These are phyloP conservation scores for Philopedon plagiatum DNA, from an alignment of 2,888 invertebrate species.

Conservation along the genomic window DNA sequence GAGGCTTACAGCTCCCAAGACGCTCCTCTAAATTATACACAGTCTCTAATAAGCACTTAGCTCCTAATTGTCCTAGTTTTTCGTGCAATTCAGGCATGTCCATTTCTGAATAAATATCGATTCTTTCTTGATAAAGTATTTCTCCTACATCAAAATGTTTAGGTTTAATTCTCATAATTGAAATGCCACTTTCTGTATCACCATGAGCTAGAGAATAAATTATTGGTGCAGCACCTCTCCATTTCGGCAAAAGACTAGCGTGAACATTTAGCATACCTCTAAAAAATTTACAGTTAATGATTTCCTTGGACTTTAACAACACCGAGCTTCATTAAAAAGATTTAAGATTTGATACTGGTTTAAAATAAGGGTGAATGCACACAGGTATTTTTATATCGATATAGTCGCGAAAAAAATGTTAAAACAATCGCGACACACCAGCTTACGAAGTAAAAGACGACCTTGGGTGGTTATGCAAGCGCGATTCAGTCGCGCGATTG, in stretches of 20 bases:
- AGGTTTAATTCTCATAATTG: conserved; percentile 89
- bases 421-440: too few species aligned
- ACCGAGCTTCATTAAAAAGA: too few species aligned
- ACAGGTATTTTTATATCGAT: too few species aligned
- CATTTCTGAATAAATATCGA: conserved; percentile 73
- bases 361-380: too few species aligned
- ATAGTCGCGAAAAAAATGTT: too few species aligned
- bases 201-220: conserved; percentile 88
- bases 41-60: conserved; percentile 76
- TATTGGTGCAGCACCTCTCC: conserved; percentile 95
- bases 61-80: conserved; percentile 78
- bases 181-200: conserved; percentile 85
- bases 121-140: conserved; percentile 74
- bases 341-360: too few species aligned
- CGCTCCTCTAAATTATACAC: conserved; percentile 74
- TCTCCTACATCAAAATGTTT: conserved; percentile 87
- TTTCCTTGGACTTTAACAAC: too few species aligned
- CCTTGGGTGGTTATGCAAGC: too few species aligned
- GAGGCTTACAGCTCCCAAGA: conserved; percentile 74
- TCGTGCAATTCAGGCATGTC: conserved; percentile 77
- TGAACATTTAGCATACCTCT: conserved; percentile 96
- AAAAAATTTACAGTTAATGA: conserved; percentile 60
- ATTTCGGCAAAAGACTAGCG: conserved; percentile 90
- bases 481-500: too few species aligned
- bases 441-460: too few species aligned